Conservation (phyloP, 2,797 vertebrate genomes). For the Phrynocephalus vlangalii region DNA sequence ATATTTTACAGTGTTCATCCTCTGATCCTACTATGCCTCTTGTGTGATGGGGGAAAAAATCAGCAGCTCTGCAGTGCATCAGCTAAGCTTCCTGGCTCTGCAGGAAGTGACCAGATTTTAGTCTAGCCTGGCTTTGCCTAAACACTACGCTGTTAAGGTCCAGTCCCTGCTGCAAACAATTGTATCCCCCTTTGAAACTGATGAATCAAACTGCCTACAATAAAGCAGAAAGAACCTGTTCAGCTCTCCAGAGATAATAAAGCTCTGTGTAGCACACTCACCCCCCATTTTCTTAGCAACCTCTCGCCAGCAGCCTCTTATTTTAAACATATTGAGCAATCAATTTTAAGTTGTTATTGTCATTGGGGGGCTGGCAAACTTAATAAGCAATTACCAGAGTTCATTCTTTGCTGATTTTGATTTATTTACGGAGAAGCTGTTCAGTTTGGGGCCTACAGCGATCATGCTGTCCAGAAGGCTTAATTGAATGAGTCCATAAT, state of each 20-base stretch:
- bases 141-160: background rate
- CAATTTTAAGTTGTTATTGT: conserved; percentile 82
- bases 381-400: conserved; percentile 81
- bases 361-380: conserved; percentile 75
- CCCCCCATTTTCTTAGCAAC: conserved; percentile 25
- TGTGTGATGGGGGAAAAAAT: background rate
- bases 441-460: conserved; percentile 74
- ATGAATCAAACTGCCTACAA: conserved; percentile 47
- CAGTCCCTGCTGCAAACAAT: conserved; percentile 15
- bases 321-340: conserved; percentile 76
- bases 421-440: conserved; percentile 70
- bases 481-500: conserved; percentile 72
- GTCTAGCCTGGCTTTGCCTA: conserved; percentile 10
- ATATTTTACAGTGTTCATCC: background rate
- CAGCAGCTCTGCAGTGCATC: background rate
- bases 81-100: background rate
- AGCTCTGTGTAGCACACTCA: conserved; percentile 54
- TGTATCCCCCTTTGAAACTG: conserved; percentile 15
- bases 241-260: conserved; percentile 54
- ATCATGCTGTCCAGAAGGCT: conserved; percentile 71
- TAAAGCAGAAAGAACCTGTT: conserved; percentile 56
- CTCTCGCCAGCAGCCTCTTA: conserved; percentile 54
- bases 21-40: background rate
- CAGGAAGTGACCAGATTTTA: background rate
- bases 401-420: conserved; percentile 76